A percentile compares a stretch with the other conserved stretches of the same genome.
Evolutionary conservation across 2,113 vertebrate genomes (phyloP).

Genomic region (Vireo altiloquus): DNA sequence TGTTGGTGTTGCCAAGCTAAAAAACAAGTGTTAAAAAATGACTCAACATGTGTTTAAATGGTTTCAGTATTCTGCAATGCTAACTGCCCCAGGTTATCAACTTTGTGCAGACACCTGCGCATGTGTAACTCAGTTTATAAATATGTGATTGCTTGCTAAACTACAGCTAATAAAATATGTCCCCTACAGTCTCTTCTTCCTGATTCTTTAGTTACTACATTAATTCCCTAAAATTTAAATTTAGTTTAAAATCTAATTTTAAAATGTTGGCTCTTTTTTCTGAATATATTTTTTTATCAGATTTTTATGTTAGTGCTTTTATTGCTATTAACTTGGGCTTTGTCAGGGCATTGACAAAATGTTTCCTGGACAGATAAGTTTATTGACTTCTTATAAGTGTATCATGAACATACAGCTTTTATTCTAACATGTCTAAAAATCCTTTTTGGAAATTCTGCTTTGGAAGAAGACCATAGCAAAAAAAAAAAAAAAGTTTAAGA

Average conservation of each 20-base stretch:
- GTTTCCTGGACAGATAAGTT: neutral
- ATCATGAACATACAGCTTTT: neutral
- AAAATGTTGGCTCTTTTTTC: rapidly evolving
- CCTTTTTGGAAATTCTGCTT: neutral
- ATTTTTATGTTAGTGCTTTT: neutral
- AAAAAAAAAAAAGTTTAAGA: neutral
- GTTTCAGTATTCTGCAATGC: neutral
- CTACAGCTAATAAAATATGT: neutral
- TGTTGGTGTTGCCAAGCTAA: neutral
- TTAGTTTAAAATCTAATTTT: neutral
- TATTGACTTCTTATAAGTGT: neutral
- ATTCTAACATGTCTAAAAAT: neutral
- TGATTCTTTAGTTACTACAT: neutral
- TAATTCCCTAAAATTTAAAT: neutral
- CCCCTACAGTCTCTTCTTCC: neutral
- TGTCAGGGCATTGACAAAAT: neutral
- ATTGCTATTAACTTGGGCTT: neutral
- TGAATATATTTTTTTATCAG: neutral
- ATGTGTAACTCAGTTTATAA: neutral
- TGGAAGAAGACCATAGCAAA: neutral
- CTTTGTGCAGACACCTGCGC: neutral
- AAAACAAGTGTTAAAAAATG: neutral
- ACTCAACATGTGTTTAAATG: neutral
- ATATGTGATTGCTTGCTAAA: neutral
- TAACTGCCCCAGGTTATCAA: neutral